Conservation (phyloP, 2,888 invertebrate species). For the Amiota communis region DNA sequence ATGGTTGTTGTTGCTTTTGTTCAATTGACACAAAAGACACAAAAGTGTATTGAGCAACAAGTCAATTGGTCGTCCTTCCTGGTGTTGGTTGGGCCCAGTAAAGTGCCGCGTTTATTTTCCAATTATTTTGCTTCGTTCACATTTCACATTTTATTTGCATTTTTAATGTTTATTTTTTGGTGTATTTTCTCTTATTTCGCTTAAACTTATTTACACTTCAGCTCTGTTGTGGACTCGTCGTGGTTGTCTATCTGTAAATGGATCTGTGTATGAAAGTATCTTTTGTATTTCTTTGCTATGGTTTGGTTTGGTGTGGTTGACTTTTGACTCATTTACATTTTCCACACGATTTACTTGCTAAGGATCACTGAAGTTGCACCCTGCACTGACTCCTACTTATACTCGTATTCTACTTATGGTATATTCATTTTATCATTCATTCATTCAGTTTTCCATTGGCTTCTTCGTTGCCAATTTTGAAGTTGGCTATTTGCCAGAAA, state of each 20-base stretch:
- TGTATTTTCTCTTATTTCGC: neutral
- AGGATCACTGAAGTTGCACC: neutral
- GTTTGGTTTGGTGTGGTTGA: neutral
- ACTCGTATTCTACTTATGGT: neutral
- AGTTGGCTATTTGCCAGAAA: conserved; percentile 16
- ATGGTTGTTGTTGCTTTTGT: neutral
- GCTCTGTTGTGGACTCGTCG: neutral
- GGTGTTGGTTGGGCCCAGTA: neutral
- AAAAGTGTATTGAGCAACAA: neutral
- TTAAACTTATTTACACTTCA: too few relatives aligned
- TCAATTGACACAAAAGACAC: neutral
- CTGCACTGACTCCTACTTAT: neutral
- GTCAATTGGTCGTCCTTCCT: conserved; percentile 2
- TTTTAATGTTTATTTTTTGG: neutral
- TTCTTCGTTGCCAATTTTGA: neutral
- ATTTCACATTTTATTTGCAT: conserved; percentile 15
- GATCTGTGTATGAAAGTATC: neutral
- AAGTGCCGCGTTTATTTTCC: too few relatives aligned
- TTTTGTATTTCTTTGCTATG: too few relatives aligned
- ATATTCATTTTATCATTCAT: neutral
- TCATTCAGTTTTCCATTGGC: neutral
- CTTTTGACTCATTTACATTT: conserved; percentile 12
- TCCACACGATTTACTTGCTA: conserved; percentile 25
- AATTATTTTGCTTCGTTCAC: too few relatives aligned
- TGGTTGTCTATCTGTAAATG: neutral